Base-by-base conservation (phyloP, 2,888 invertebrate genomes). In the Meandrusa payeni region DNA sequence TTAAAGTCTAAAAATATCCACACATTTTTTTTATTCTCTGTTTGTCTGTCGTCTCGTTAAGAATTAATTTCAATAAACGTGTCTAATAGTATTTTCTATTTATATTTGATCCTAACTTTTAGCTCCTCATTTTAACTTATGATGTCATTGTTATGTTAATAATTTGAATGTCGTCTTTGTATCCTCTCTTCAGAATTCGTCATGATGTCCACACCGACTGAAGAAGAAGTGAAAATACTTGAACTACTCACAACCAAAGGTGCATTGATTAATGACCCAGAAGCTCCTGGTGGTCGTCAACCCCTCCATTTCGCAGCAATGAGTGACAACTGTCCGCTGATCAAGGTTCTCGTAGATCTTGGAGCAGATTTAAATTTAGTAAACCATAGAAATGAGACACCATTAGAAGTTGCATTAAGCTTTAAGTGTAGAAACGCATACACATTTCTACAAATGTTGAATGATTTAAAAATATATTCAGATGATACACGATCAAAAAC, bases 291-390 rank as follows among this genome's bases (percentile, higher is more conserved):
- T 1, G 71, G 77, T 5, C 72, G 88, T 6, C 89, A 88, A 52
- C 76, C 85, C 0, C 58, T 90, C 23, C 89, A 90, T 57, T 81
- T 86, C 46, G 88, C 86, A 6, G 89, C 89, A 1, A 82, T 89
- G 72, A 78, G 77, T 45, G 76, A 87, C 47, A 86, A 88, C 47
- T 62, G 66, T 24, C 53, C 50, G 1, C 66, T 89, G 1, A 79
- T 83, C 9, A 43, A 49, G 2, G 55, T 76, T 23, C 67, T 89
- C 3, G 41, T 82, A 1, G 52, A 66, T 0, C 56, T 79, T 2
- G 87, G 86, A 12, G 85, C 83, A 4, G 60, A 83, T 54, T 44
- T 76, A 1, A 53, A 55, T 24, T 48, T 59, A 12, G 59, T 41
- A 1, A 88, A 88, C 54, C 72, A 74, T 41, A 69, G 76, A 46